These are phyloP conservation scores for Cyprinodon tularosa DNA, from an alignment of 2,113 vertebrate genomes.

Conservation along the genomic window DNA sequence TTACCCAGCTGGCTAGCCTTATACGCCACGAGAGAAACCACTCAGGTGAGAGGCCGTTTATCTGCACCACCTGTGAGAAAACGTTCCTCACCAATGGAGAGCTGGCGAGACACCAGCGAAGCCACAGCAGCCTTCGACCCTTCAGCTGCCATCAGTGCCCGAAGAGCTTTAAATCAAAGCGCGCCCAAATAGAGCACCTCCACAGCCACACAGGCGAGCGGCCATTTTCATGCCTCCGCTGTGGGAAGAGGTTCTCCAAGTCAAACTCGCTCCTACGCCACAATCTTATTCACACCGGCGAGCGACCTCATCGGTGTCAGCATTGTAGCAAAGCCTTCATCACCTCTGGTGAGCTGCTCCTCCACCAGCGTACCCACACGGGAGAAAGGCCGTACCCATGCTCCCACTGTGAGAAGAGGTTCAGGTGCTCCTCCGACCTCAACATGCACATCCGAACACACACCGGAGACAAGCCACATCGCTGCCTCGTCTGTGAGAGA, in stretches of 20 bases:
- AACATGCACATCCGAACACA: conserved; percentile 58
- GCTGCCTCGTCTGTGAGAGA: conserved; percentile 60
- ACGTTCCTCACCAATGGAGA: conserved; percentile 63
- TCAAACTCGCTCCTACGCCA: conserved; percentile 63
- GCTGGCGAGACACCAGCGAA: conserved; percentile 63
- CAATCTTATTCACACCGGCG: conserved; percentile 65
- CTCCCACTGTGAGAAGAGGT: conserved; percentile 53
- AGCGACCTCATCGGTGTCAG: conserved; percentile 63
- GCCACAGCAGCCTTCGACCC: conserved; percentile 51
- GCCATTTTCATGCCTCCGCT: conserved; percentile 26
- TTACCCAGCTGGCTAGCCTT: conserved; percentile 77
- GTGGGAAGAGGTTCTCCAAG: conserved; percentile 62
- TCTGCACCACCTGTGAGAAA: conserved; percentile 61
- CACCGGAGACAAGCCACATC: conserved; percentile 63
- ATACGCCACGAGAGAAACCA: conserved; percentile 61
- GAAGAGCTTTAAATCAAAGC: conserved; percentile 69
- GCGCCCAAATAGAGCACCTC: conserved; percentile 60
- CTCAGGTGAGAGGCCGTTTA: conserved; percentile 58
- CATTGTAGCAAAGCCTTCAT: conserved; percentile 68
- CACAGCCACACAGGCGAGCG: conserved; percentile 62
- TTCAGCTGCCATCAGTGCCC: conserved; percentile 63
- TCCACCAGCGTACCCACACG: conserved; percentile 64
- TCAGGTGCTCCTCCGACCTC: conserved; percentile 67
- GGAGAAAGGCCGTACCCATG: conserved; percentile 66
- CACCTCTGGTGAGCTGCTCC: conserved; percentile 65